Percentiles rank a stretch among this genome's conserved stretches.
These are phyloP conservation scores for Syngnathoides biaculeatus DNA, from an alignment of 2,113 vertebrate genomes.

Conservation along the genomic window DNA sequence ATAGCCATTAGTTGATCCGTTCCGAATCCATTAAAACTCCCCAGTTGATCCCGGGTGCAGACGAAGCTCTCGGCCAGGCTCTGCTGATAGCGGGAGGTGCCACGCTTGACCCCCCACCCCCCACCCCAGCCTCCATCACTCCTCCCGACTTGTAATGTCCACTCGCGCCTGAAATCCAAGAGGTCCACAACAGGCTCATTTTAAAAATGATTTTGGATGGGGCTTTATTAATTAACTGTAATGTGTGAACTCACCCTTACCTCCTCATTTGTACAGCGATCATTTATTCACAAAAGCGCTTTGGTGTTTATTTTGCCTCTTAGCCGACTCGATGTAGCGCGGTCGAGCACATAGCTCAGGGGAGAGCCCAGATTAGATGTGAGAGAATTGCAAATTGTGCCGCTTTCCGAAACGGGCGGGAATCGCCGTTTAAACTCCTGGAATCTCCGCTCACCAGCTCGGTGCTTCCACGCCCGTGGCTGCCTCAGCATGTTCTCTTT, in stretches of 20 bases:
- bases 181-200: not conserved
- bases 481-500: slow-evolving; percentile 26
- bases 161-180: slow-evolving; percentile 40
- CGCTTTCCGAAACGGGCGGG: slow-evolving; percentile 37
- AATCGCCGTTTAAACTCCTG: slow-evolving; percentile 33
- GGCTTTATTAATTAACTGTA: not conserved
- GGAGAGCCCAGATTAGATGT: slow-evolving; percentile 42
- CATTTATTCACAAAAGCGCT: slow-evolving; percentile 40
- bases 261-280: slow-evolving; percentile 23
- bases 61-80: slow-evolving; percentile 46
- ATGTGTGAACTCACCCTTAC: not conserved
- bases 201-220: not conserved
- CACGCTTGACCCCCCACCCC: slow-evolving; percentile 26
- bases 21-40: slow-evolving; percentile 66
- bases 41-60: slow-evolving; percentile 55
- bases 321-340: slow-evolving; percentile 21
- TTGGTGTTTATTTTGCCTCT: slow-evolving; percentile 21
- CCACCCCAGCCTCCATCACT: slow-evolving; percentile 24
- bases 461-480: slow-evolving; percentile 1
- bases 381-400: slow-evolving; percentile 52
- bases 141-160: slow-evolving; percentile 25
- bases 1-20: slow-evolving; percentile 69
- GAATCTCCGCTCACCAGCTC: slow-evolving; percentile 12
- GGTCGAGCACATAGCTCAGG: slow-evolving; percentile 38
- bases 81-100: slow-evolving; percentile 37